Base-by-base conservation (phyloP, 2,113 vertebrate genomes). In the Nothobranchius furzeri region DNA sequence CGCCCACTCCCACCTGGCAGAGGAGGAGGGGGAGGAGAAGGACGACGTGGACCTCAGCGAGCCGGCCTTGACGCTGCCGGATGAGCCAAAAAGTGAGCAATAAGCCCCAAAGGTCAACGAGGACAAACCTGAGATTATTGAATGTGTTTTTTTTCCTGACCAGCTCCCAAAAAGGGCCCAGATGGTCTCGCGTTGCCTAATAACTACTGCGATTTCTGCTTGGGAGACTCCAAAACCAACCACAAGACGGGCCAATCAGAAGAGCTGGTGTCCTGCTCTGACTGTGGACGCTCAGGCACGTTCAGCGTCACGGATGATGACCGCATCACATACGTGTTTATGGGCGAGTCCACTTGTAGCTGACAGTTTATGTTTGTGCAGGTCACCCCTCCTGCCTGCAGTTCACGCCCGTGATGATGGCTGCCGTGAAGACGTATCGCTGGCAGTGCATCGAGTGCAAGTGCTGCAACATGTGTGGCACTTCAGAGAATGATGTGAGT, bases 401-500 rank as follows among this genome's bases (percentile, higher is more conserved):
- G 93, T 97, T 98, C 92, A 98, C 96, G 0, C 94, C 96, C 0
- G 94, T 96, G 68, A 98, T 98, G 96, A 98, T 98, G 96, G 96
- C 96, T 0, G 96, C 96, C 0, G 97, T 98, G 72, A 98, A 98
- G 93, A 98, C 96, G 2, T 98, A 97, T 75, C 96, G 95, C 83
- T 98, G 97, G 97, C 97, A 98, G 79, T 98, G 97, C 89, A 98
- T 98, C 24, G 97, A 98, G 88, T 98, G 97, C 93, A 98, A 98
- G 82, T 98, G 97, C 88, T 98, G 97, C 89, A 98, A 98, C 84
- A 94, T 98, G 69, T 98, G 97, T 0, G 97, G 96, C 70, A 98
- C 96, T 48, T 98, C 96, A 0, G 96, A 98, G 92, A 98, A 98
- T 0, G 96, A 98, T 0, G 96, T 98, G 85, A 91, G 96, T 12